Evolutionary conservation across 2,888 invertebrate genomes (phyloP).

Genomic region (Acronicta psi): DNA sequence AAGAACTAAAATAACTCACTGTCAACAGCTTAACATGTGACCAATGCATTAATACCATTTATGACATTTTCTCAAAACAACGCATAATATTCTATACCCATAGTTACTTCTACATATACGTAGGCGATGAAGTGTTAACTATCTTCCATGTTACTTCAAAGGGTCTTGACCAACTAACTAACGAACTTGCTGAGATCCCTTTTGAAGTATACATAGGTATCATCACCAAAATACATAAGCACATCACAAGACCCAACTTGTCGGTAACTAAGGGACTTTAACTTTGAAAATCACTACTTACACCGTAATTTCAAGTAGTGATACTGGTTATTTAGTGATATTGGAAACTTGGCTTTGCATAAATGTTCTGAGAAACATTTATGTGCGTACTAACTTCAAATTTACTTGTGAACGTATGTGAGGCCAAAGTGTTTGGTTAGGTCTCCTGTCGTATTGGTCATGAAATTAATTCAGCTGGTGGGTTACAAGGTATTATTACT

Average conservation of each 20-base stretch:
- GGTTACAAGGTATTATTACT: slow-evolving; percentile 20
- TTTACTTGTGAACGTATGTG: slow-evolving; percentile 37
- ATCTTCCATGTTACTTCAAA: slow-evolving; percentile 44
- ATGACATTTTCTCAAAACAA: too few species aligned
- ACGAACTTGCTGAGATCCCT: slow-evolving; percentile 48
- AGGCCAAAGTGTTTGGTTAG: slow-evolving; percentile 44
- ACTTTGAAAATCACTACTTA: slow-evolving; percentile 45
- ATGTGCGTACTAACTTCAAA: slow-evolving; percentile 37
- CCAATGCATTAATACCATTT: too few species aligned
- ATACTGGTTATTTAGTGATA: slow-evolving; percentile 44
- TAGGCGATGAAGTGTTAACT: slow-evolving; percentile 26
- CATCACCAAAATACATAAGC: slow-evolving; percentile 38
- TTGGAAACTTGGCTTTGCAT: slow-evolving; percentile 39
- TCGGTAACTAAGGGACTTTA: slow-evolving; percentile 45
- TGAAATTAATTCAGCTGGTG: slow-evolving; percentile 38
- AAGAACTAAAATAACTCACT: too few species aligned
- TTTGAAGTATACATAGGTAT: slow-evolving; percentile 38
- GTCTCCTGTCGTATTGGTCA: slow-evolving; percentile 26
- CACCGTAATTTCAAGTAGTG: slow-evolving; percentile 48
- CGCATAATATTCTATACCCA: too few species aligned
- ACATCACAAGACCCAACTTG: slow-evolving; percentile 43
- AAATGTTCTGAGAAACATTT: slow-evolving; percentile 42
- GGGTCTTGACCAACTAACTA: slow-evolving; percentile 42
- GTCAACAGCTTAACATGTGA: too few species aligned
- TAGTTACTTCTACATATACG: slow-evolving; percentile 6